A percentile compares a stretch with the other conserved stretches of the same genome.
Conservation (phyloP, 1,140 invertebrate genomes). For the Drosophila sucinea region DNA sequence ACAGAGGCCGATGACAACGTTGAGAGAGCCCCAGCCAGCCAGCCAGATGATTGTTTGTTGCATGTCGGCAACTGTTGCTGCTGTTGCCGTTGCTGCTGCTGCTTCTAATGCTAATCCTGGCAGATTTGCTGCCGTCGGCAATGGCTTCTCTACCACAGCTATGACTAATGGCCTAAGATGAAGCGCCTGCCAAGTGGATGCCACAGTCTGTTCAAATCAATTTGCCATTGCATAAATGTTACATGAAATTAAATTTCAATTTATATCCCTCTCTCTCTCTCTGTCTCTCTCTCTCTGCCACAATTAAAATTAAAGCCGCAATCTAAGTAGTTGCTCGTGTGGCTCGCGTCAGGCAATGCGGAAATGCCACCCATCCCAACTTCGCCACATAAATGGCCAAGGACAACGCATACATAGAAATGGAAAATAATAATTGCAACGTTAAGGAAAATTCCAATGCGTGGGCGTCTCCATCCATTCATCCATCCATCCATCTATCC, state of each 20-base stretch:
- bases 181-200: slow-evolving; percentile 19
- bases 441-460: slow-evolving; percentile 47
- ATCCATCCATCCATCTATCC: neutral
- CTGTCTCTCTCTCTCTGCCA: slow-evolving; percentile 4
- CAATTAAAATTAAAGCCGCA: slow-evolving; percentile 58
- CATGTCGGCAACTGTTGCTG: slow-evolving; percentile 51
- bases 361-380: slow-evolving; percentile 43
- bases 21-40: slow-evolving; percentile 13
- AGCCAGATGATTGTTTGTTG: slow-evolving; percentile 73
- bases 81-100: slow-evolving; percentile 24
- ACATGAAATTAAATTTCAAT: slow-evolving; percentile 79
- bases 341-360: slow-evolving; percentile 34
- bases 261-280: slow-evolving; percentile 26
- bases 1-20: slow-evolving; percentile 15
- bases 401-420: slow-evolving; percentile 51
- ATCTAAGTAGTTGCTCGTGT: slow-evolving; percentile 28
- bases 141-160: slow-evolving; percentile 24
- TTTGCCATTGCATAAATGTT: slow-evolving; percentile 55
- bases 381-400: slow-evolving; percentile 15
- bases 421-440: slow-evolving; percentile 16
- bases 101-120: slow-evolving; percentile 70
- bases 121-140: slow-evolving; percentile 46
- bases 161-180: slow-evolving; percentile 62
- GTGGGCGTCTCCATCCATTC: slow-evolving; percentile 42
- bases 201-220: slow-evolving; percentile 55